Evolutionary conservation across 2,888 invertebrate species (phyloP).

Genomic region (Tigriopus californicus): DNA sequence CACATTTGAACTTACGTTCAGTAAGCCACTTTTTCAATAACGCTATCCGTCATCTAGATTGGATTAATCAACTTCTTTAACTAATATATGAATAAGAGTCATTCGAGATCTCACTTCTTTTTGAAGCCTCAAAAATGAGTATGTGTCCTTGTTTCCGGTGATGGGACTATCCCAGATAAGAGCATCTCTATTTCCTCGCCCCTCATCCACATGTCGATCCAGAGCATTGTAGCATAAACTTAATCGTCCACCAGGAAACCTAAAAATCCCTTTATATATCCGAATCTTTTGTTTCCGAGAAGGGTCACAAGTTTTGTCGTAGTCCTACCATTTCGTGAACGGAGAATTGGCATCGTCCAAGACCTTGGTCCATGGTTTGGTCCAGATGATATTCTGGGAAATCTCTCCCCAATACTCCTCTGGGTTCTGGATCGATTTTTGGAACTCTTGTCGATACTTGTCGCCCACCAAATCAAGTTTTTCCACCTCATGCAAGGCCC

Average conservation of each 20-base stretch:
- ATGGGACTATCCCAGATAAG: slow-evolving; percentile 79
- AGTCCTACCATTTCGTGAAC: slow-evolving; percentile 56
- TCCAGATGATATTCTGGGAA: slow-evolving; percentile 56
- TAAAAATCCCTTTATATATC: too few species aligned
- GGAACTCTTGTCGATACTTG: slow-evolving; percentile 1
- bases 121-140: slow-evolving; percentile 60
- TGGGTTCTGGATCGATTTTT: slow-evolving; percentile 46
- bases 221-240: slow-evolving; percentile 85
- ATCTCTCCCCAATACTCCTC: slow-evolving; percentile 70
- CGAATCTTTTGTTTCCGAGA: too few species aligned
- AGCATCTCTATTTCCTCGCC: slow-evolving; percentile 55
- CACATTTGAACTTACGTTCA: too few species aligned
- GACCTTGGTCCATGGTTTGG: slow-evolving; percentile 61
- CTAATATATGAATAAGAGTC: too few species aligned
- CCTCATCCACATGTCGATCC: slow-evolving; percentile 65
- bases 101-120: slow-evolving; percentile 48
- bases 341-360: slow-evolving; percentile 61
- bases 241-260: slow-evolving; percentile 64
- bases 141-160: slow-evolving; percentile 50
- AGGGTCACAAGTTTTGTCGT: too few species aligned
- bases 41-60: too few species aligned
- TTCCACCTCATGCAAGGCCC: too few species aligned
- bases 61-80: too few species aligned
- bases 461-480: too few species aligned
- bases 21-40: too few species aligned